Percentiles rank a stretch among this genome's conserved stretches.
Evolutionary conservation across 64 coral and sea anemone genomes (phyloP).

Genomic region (Trachythela sp.): DNA sequence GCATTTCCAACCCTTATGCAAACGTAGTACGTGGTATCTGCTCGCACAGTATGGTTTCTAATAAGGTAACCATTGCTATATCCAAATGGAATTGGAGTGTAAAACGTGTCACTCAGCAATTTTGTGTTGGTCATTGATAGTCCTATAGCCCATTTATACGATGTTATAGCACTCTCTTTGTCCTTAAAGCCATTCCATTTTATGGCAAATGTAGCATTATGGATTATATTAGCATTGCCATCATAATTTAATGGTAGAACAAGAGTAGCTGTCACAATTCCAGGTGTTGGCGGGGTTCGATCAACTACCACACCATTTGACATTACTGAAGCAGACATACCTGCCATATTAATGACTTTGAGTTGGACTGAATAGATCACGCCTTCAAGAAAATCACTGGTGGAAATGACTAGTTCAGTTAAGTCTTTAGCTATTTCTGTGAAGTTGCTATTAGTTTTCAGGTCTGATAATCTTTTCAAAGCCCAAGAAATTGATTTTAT

Average conservation of each 20-base stretch:
- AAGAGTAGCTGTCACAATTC: slow-evolving; percentile 62
- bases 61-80: slow-evolving; percentile 60
- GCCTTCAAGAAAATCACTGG: slow-evolving; percentile 36
- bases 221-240: slow-evolving; percentile 62
- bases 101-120: slow-evolving; percentile 36
- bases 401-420: slow-evolving; percentile 25
- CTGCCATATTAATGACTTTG: slow-evolving; percentile 58
- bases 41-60: slow-evolving; percentile 55
- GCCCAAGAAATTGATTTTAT: slow-evolving; percentile 61
- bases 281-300: slow-evolving; percentile 57
- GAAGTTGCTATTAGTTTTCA: slow-evolving; percentile 51
- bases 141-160: slow-evolving; percentile 71
- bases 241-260: slow-evolving; percentile 76
- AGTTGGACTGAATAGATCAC: slow-evolving; percentile 68
- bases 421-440: slow-evolving; percentile 4
- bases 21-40: slow-evolving; percentile 72
- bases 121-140: slow-evolving; percentile 8
- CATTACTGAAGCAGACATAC: slow-evolving; percentile 42
- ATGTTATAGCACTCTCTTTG: slow-evolving; percentile 63
- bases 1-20: slow-evolving; percentile 78
- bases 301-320: slow-evolving; percentile 92
- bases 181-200: slow-evolving; percentile 90
- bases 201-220: slow-evolving; percentile 56
- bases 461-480: slow-evolving; percentile 53
- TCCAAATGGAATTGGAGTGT: slow-evolving; percentile 33